Percentiles rank a stretch among this genome's conserved stretches.
phyloP scores from a whole-genome alignment of 2,888 invertebrate genomes.

The Lordiphosa andalusiaca region DNA sequence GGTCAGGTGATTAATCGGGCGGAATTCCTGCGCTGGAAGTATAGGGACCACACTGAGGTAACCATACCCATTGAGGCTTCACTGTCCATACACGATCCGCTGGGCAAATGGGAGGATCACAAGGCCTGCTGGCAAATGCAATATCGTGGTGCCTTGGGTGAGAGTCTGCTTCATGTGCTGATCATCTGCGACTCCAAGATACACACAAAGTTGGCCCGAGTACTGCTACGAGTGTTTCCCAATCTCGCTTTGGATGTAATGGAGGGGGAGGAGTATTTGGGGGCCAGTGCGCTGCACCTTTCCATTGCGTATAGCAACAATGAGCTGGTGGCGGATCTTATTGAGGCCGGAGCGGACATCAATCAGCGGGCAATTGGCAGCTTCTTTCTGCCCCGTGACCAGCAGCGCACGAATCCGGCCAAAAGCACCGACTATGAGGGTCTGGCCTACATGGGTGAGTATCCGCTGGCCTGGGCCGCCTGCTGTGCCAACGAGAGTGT shows the following conservation, averaged over 20 bases:
- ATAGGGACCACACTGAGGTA: conserved; percentile 90
- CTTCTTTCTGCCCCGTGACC: conserved; percentile 97
- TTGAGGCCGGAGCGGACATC: conserved; percentile 95
- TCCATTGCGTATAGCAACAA: conserved; percentile 98
- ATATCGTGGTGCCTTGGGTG: conserved; percentile 96
- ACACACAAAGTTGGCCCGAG: conserved; percentile 87
- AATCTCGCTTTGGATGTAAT: conserved; percentile 95
- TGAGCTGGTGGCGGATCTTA: conserved; percentile 94
- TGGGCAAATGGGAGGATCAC: conserved; percentile 93
- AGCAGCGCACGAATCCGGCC: conserved; percentile 89
- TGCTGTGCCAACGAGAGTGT: conserved; percentile 98
- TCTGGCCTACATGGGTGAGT: conserved; percentile 97
- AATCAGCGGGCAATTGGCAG: conserved; percentile 96
- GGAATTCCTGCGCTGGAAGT: conserved; percentile 94
- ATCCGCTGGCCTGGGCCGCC: conserved; percentile 98
- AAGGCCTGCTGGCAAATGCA: conserved; percentile 99
- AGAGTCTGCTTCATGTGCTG: conserved; percentile 95
- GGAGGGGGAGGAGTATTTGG: conserved; percentile 98
- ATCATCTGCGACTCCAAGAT: conserved; percentile 96
- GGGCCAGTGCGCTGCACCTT: conserved; percentile 95
- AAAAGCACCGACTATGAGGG: conserved; percentile 97
- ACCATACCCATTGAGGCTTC: conserved; percentile 93
- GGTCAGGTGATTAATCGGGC: conserved; percentile 92
- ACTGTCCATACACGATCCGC: conserved; percentile 90
- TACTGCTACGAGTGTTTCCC: conserved; percentile 94